Evolutionary conservation across 2,797 vertebrate species (phyloP).

Genomic region (Cirrhinus mrigala): DNA sequence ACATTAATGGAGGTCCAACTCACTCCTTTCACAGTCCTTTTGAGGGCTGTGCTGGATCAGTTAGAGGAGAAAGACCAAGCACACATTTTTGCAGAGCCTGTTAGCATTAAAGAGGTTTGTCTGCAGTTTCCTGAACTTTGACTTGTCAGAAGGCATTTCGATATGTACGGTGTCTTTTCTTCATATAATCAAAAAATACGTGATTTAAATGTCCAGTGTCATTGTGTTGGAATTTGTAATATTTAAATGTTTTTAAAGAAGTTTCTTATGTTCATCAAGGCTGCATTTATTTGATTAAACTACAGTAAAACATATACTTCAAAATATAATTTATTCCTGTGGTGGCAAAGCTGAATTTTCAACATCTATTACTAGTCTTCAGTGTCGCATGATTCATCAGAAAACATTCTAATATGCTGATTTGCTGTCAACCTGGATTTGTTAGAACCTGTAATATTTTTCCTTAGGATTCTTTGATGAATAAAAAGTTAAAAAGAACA

Average conservation of each 20-base stretch:
- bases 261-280: too few species aligned
- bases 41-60: constrained; percentile 90
- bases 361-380: too few species aligned
- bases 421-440: too few species aligned
- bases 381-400: too few species aligned
- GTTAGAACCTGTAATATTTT: too few species aligned
- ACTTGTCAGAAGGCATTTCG: neutral
- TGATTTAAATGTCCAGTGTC: neutral
- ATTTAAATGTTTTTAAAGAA: neutral
- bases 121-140: constrained; percentile 12
- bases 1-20: constrained; percentile 91
- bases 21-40: constrained; percentile 91
- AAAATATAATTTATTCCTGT: too few species aligned
- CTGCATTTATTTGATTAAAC: too few species aligned
- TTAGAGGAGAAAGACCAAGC: constrained; percentile 94
- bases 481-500: too few species aligned
- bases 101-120: constrained; percentile 90
- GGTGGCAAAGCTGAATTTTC: too few species aligned
- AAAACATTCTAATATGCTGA: too few species aligned
- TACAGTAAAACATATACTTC: too few species aligned
- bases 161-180: neutral
- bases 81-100: constrained; percentile 92
- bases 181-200: neutral
- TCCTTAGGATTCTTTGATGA: too few species aligned
- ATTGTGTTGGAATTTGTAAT: neutral